Percentiles rank a stretch among this genome's conserved stretches.
Conservation (phyloP, 2,113 vertebrate genomes). For the Nycticorax nycticorax region DNA sequence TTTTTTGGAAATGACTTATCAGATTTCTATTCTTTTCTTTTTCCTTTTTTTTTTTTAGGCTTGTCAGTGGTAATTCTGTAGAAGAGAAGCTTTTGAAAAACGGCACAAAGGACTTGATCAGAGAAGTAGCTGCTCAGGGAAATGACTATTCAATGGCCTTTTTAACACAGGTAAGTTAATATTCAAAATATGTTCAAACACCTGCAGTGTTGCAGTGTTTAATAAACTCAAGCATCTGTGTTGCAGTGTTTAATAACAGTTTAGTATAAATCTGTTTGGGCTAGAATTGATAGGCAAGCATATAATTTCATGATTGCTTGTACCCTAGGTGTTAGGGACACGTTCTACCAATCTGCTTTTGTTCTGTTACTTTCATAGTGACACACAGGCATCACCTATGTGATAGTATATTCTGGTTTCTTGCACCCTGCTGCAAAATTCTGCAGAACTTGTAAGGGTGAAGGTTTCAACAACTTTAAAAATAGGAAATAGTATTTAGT, state of each 20-base stretch:
- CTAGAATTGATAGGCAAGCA: background rate
- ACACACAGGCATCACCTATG: background rate
- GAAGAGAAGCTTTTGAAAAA: slow-evolving; percentile 94
- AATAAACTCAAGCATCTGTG: background rate
- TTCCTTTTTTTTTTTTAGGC: slow-evolving; percentile 53
- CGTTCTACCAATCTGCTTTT: background rate
- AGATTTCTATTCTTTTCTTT: background rate
- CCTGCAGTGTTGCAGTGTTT: background rate
- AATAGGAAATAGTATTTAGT: background rate
- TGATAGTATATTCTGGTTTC: background rate
- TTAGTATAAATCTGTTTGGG: background rate
- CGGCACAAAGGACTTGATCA: slow-evolving; percentile 91
- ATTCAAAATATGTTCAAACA: background rate
- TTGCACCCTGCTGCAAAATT: background rate
- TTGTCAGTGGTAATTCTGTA: slow-evolving; percentile 92
- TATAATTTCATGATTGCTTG: background rate
- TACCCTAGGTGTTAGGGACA: background rate
- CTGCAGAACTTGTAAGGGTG: background rate
- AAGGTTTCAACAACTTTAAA: background rate
- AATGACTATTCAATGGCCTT: slow-evolving; percentile 92
- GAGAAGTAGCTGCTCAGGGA: slow-evolving; percentile 93
- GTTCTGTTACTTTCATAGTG: background rate
- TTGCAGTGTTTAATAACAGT: background rate
- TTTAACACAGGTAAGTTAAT: slow-evolving; percentile 85
- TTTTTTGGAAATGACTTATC: background rate